Conservation (phyloP, 2,113 vertebrate species). For the Protobothrops mucrosquamatus region DNA sequence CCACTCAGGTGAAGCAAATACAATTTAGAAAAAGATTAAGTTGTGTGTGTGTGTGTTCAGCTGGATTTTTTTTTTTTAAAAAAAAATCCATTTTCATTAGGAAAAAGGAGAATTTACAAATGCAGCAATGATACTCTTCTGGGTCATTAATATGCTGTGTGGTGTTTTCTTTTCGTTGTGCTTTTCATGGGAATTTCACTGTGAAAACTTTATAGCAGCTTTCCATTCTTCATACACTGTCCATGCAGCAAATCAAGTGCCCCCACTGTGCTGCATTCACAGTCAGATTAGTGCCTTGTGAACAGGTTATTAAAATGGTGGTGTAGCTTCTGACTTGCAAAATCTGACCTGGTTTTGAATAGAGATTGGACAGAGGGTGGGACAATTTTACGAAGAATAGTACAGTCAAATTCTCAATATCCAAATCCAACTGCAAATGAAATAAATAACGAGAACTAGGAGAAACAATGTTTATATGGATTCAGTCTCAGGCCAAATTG, state of each 20-base stretch:
- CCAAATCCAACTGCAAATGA: neutral
- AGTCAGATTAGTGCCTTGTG: constrained; percentile 72
- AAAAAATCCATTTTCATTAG: constrained; percentile 38
- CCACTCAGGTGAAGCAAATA: constrained; percentile 62
- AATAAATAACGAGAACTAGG: neutral
- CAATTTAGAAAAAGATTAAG: constrained; percentile 20
- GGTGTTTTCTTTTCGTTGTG: neutral
- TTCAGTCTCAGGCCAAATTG: neutral
- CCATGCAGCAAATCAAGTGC: constrained; percentile 34
- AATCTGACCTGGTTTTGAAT: constrained; percentile 5
- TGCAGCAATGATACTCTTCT: constrained; percentile 46
- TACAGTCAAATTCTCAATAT: neutral
- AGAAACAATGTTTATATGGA: neutral
- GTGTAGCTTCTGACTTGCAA: constrained; percentile 47
- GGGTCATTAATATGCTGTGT: constrained; percentile 32
- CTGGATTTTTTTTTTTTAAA: neutral
- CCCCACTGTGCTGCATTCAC: constrained; percentile 69
- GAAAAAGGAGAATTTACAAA: constrained; percentile 39
- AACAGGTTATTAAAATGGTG: constrained; percentile 66
- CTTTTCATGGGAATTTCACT: constrained; percentile 22
- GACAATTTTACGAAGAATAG: constrained; percentile 37
- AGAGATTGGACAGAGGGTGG: constrained; percentile 47
- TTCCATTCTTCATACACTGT: constrained; percentile 50
- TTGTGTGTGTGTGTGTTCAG: neutral
- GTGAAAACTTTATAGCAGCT: constrained; percentile 65